Evolutionary conservation across 2,888 invertebrate genomes (phyloP), one percentile per base, ranked within the genome.

Genomic region (Thera obeliscata): DNA sequence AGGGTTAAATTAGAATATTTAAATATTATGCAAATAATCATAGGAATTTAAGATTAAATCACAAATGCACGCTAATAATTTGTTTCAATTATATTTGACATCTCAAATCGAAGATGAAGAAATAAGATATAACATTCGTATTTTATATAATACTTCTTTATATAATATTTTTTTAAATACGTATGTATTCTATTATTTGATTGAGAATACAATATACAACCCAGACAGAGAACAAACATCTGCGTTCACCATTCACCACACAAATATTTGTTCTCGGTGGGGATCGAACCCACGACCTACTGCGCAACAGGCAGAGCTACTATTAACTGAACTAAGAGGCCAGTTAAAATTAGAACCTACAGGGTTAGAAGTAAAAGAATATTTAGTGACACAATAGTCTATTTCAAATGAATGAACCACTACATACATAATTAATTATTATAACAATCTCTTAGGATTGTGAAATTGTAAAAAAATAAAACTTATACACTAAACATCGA

Each of bases 331-430:
- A 1, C 43, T 46, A 9, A 9, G 43, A 9, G 1, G 9, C 7
- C 8, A 7, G 2, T 9, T 9, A 0, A 9, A 41, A 5, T 7
- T 41, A 41, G 9, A 2, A 7, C 41, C 38, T 12, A 56, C 2
- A 38, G 41, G 57, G 33, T 57, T 33, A 12, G 49, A 58, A 58
- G 11, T 58, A 56, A 65, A 61, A 57, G 38, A 50, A 33, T 22
- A 36, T 41, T n/a, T 65, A 68, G 57, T 67, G 68, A 67, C 38
- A 66, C 62, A 57, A 61, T 72, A 67, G 56, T 73, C 67, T 71
- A 69, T 74, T 71, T 61, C 50, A 71, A 69, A 52, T 57, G 43
- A 71, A 72, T 67, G 65, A 67, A 67, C 62, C 54, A 33, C 65
- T 70, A 56, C 57, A 61, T 60, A 57, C 11, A 67, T 66, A 65